Conservation (phyloP, 2,888 invertebrate species). For the Noctua janthe region DNA sequence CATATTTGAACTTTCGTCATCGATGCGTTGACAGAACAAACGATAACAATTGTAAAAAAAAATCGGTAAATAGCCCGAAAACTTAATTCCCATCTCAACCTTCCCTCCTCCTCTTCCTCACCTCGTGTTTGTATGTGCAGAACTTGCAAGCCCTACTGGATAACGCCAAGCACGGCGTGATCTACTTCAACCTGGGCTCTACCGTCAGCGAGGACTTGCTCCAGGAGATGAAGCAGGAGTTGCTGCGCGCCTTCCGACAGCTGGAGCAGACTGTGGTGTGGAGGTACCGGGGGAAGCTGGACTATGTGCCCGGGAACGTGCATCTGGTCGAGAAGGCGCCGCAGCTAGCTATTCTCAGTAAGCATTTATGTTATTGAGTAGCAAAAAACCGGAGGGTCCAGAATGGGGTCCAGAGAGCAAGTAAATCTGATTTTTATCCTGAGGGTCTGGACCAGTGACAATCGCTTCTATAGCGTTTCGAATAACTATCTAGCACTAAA, state of each 20-base stretch:
- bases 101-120: not conserved
- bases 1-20: not conserved
- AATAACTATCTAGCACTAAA: not conserved
- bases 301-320: constrained; percentile 81
- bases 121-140: constrained; percentile 62
- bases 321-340: constrained; percentile 79
- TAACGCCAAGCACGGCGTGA: constrained; percentile 80
- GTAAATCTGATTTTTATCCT: not conserved
- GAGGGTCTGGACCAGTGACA: not conserved
- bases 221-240: constrained; percentile 69
- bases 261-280: constrained; percentile 85
- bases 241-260: constrained; percentile 80
- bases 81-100: not conserved
- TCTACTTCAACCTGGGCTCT: constrained; percentile 85
- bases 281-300: constrained; percentile 75
- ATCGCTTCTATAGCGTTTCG: not conserved
- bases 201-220: constrained; percentile 77
- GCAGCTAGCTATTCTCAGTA: constrained; percentile 79
- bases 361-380: constrained; percentile 38
- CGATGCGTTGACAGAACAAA: not conserved
- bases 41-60: not conserved
- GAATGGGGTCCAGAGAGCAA: not conserved
- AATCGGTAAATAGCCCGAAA: not conserved
- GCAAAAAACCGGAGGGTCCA: no score
- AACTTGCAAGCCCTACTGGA: constrained; percentile 80